Evolutionary conservation across 2,113 vertebrate genomes (phyloP).

Genomic region (Otus sunia): DNA sequence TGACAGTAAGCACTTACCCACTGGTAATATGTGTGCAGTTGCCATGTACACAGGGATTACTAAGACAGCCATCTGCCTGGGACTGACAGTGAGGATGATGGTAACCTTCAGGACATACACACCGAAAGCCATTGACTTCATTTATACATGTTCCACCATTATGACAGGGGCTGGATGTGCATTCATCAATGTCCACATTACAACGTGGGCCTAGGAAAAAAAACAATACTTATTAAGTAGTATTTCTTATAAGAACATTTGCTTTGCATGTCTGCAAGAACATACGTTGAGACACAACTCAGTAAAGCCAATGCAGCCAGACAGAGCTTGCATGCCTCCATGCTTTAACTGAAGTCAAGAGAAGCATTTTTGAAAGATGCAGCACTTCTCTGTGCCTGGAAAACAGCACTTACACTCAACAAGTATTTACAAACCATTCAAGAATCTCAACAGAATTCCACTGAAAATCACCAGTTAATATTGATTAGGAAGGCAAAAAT

Average conservation of each 20-base stretch:
- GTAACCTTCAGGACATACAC: conserved; percentile 84
- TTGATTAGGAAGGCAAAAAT: background rate
- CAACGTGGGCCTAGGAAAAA: conserved; percentile 80
- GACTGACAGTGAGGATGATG: conserved; percentile 86
- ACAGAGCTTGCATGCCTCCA: background rate
- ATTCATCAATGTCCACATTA: conserved; percentile 87
- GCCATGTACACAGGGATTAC: conserved; percentile 84
- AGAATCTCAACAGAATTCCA: background rate
- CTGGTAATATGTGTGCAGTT: conserved; percentile 82
- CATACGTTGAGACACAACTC: background rate
- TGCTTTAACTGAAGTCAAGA: background rate
- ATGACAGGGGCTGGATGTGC: conserved; percentile 87
- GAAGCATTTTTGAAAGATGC: conserved; percentile 19
- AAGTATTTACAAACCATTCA: background rate
- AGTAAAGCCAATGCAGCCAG: background rate
- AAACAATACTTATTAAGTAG: background rate
- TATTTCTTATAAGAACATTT: background rate
- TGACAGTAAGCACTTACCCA: conserved; percentile 69
- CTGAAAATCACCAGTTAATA: background rate
- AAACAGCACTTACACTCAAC: background rate
- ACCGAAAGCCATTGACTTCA: conserved; percentile 83
- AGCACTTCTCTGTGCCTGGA: background rate
- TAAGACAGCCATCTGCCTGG: conserved; percentile 85
- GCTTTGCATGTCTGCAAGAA: background rate
- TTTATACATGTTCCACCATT: conserved; percentile 89